These are phyloP conservation scores for Leptarthrus brevirostris DNA, from an alignment of 2,888 invertebrate species.

Conservation along the genomic window DNA sequence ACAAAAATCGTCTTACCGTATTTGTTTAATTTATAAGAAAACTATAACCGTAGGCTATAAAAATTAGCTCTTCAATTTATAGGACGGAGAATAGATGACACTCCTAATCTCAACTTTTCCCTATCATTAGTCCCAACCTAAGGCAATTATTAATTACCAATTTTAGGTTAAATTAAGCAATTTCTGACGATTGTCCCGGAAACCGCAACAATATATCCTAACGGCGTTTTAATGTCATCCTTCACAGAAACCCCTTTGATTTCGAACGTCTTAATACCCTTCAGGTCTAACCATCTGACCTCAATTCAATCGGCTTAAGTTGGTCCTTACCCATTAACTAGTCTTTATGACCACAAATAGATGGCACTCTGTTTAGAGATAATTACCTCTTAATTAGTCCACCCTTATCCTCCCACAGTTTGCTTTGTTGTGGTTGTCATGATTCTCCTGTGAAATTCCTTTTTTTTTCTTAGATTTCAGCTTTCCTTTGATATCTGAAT, in stretches of 20 bases:
- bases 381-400: conserved; percentile 8
- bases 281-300: conserved; percentile 11
- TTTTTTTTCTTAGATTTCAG: too few relatives aligned
- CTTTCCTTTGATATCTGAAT: too few relatives aligned
- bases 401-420: background rate
- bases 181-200: background rate
- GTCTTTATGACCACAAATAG: conserved; percentile 19
- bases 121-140: too few relatives aligned
- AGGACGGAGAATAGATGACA: too few relatives aligned
- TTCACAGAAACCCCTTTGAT: conserved; percentile 9
- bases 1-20: too few relatives aligned
- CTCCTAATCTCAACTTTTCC: too few relatives aligned
- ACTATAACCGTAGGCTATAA: too few relatives aligned
- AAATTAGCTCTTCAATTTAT: too few relatives aligned
- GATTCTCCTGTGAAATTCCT: too few relatives aligned
- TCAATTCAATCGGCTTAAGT: conserved; percentile 16
- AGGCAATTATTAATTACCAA: conserved; percentile 10
- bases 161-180: conserved; percentile 17
- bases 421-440: too few relatives aligned
- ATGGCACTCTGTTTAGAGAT: background rate
- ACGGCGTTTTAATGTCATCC: conserved; percentile 4
- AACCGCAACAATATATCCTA: conserved; percentile 2
- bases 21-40: too few relatives aligned
- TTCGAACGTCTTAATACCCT: background rate
- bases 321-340: conserved; percentile 12